Evolutionary conservation across 2,113 vertebrate genomes (phyloP), one percentile per base, ranked within the genome.

Genomic region (Corythaeola cristata): DNA sequence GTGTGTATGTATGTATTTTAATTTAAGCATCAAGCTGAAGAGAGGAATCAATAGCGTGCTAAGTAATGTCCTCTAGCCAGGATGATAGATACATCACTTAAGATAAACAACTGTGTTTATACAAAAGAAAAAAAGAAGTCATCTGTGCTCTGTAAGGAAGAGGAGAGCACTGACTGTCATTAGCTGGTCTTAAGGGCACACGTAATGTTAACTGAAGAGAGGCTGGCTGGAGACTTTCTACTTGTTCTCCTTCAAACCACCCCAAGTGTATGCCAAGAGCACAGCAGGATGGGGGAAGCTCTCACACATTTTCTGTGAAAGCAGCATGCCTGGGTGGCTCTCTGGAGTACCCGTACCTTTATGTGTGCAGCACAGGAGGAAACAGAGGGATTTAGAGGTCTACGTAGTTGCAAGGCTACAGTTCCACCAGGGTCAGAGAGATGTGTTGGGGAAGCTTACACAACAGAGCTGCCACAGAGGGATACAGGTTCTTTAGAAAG

Each of bases 181-280:
- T 45, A 33, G 22, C 4, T 68, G 22, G 19, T 56, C 17, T 15
- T 27, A 44, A 62, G 13, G 32, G 27, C 20, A 66, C 35, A 12
- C 0, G 0, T 24, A 26, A 11, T 12, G 3, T 45, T 75, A 71
- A 64, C 5, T 47, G 13, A n/a, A 21, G 45, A 56, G 24, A 45
- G 28, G 21, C 22, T 85, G 79, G 18, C 21, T 24, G 47, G 28
- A 66, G 24, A n/a, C 12, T 59, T 74, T 55, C 27, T 22, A 23
- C 39, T 71, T 50, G 47, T 18, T 52, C 21, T 72, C 11, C 13
- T 52, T 66, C 59, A 41, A 26, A 28, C 6, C 47, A 66, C 8
- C 14, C 16, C 16, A 75, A 32, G 13, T 3, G 20, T 16, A 30
- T 17, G 22, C 24, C 50, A 86, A 59, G 18, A 53, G 22, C 15